A percentile compares a stretch with the other conserved stretches of the same genome.
Conservation (phyloP, 2,888 invertebrate genomes). For the Lepetodrilus schrolli region DNA sequence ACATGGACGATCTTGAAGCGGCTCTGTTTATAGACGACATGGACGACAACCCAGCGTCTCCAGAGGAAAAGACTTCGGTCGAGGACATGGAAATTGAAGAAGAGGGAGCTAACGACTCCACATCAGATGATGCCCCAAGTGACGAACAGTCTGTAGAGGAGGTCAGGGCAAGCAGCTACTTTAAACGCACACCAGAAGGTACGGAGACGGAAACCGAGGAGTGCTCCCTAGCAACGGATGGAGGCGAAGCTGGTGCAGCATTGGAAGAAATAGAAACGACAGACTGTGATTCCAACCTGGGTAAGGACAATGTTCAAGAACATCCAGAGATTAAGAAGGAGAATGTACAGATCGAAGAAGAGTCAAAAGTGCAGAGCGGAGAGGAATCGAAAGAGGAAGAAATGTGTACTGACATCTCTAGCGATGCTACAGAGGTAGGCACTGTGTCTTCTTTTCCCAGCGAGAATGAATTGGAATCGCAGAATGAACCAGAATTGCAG, state of each 20-base stretch:
- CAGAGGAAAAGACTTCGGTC: not conserved
- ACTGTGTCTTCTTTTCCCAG: not conserved
- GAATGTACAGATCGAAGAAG: not conserved
- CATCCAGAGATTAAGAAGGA: not conserved
- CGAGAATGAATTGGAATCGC: not conserved
- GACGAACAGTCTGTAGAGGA: slow-evolving; percentile 41
- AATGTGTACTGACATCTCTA: slow-evolving; percentile 1
- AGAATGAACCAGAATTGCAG: not conserved
- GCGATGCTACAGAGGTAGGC: not conserved
- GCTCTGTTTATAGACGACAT: not conserved
- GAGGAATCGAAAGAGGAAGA: not conserved
- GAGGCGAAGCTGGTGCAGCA: slow-evolving; percentile 20
- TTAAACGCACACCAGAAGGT: too few species aligned
- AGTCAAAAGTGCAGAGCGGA: not conserved
- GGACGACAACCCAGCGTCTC: not conserved
- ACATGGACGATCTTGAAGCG: slow-evolving; percentile 19
- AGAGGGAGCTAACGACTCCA: not conserved
- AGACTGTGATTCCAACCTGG: not conserved
- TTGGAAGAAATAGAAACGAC: not conserved
- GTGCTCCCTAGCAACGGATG: slow-evolving; percentile 10
- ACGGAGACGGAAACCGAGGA: not conserved
- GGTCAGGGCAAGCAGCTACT: slow-evolving; percentile 34
- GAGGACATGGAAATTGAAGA: slow-evolving; percentile 32
- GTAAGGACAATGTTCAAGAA: not conserved
- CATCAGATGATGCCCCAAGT: slow-evolving; percentile 25